phyloP scores from a whole-genome alignment of 2,888 invertebrate genomes.

The Liodrosophila aerea region DNA sequence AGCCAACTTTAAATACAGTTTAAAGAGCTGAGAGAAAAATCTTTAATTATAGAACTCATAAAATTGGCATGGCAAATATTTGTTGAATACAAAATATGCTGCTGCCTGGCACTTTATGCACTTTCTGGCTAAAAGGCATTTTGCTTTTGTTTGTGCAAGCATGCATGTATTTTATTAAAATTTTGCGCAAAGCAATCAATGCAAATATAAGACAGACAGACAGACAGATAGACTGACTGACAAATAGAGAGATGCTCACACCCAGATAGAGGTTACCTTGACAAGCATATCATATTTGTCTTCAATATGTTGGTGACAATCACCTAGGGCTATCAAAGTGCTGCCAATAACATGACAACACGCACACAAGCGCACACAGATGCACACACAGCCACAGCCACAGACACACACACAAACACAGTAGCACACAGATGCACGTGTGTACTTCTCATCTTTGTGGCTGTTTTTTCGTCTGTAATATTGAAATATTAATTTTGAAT shows the following conservation, averaged over 20 bases:
- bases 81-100: slow-evolving; percentile 40
- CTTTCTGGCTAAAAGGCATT: slow-evolving; percentile 38
- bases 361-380: slow-evolving; percentile 30
- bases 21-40: slow-evolving; percentile 19
- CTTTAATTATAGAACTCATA: slow-evolving; percentile 52
- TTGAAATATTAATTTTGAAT: slow-evolving; percentile 68
- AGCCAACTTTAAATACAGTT: background rate
- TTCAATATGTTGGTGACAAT: slow-evolving; percentile 68
- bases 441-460: slow-evolving; percentile 45
- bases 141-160: slow-evolving; percentile 51
- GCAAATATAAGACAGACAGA: slow-evolving; percentile 41
- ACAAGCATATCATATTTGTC: slow-evolving; percentile 67
- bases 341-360: slow-evolving; percentile 64
- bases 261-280: slow-evolving; percentile 52
- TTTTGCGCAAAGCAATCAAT: slow-evolving; percentile 56
- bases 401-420: slow-evolving; percentile 1
- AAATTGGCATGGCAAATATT: slow-evolving; percentile 52
- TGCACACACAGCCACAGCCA: slow-evolving; percentile 1
- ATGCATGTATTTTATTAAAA: slow-evolving; percentile 66
- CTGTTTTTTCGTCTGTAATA: slow-evolving; percentile 44
- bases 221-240: slow-evolving; percentile 4
- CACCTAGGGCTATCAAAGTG: slow-evolving; percentile 68
- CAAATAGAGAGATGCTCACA: slow-evolving; percentile 7
- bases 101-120: slow-evolving; percentile 35
- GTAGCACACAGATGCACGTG: slow-evolving; percentile 10